These are phyloP conservation scores for Halcyon senegalensis DNA, from an alignment of 2,113 vertebrate genomes.

Conservation along the genomic window DNA sequence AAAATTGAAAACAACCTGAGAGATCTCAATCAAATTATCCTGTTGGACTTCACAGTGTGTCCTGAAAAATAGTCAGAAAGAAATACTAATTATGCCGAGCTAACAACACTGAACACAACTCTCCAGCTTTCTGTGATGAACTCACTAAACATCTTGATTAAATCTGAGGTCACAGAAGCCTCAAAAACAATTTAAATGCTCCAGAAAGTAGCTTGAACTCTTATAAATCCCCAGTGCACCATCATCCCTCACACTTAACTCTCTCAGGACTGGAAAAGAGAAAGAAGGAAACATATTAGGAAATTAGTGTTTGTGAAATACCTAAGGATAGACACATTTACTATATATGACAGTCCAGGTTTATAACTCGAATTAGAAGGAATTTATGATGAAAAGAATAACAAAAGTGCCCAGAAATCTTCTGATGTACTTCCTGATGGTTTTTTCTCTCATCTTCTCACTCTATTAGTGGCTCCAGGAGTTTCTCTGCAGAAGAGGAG, in stretches of 20 bases:
- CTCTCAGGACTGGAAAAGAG: neutral
- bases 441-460: neutral
- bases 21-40: conserved; percentile 27
- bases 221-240: neutral
- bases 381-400: neutral
- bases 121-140: neutral
- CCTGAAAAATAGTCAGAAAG: neutral
- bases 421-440: neutral
- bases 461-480: neutral
- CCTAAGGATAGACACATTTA: neutral
- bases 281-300: neutral
- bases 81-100: conserved; percentile 17
- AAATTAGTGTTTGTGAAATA: neutral
- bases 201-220: neutral
- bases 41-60: neutral
- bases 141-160: conserved; percentile 51
- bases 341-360: neutral
- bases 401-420: neutral
- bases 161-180: conserved; percentile 32
- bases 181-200: conserved; percentile 54
- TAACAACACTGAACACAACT: neutral
- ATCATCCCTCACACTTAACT: neutral
- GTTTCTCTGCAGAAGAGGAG: neutral
- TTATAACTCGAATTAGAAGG: neutral
- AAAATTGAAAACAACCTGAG: conserved; percentile 38